Conservation (phyloP, 2,797 vertebrate species). For the Zalophus californianus region DNA sequence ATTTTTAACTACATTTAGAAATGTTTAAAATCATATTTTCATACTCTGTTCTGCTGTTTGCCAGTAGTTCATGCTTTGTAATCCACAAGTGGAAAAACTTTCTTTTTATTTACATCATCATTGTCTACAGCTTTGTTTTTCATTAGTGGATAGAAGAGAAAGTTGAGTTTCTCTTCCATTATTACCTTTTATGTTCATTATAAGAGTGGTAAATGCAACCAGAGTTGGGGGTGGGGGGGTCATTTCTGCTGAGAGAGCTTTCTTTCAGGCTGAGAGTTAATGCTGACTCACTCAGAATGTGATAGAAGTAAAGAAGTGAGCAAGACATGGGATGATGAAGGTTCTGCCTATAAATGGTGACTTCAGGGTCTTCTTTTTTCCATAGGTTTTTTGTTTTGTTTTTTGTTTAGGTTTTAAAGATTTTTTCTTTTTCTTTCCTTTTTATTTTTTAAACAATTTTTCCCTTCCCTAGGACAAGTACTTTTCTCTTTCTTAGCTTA, state of each 20-base stretch:
- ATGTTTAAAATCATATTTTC: slow-evolving; percentile 23
- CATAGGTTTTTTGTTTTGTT: background rate
- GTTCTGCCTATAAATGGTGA: background rate
- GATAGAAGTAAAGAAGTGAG: background rate
- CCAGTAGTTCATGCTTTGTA: background rate
- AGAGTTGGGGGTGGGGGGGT: background rate
- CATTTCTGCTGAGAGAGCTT: background rate
- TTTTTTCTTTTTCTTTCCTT: background rate
- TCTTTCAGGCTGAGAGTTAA: background rate
- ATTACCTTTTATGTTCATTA: background rate
- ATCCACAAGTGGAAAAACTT: background rate
- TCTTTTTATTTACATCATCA: slow-evolving; percentile 26
- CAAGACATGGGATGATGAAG: background rate
- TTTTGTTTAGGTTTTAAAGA: background rate
- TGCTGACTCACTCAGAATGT: background rate
- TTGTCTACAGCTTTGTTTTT: slow-evolving; percentile 40
- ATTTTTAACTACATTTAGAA: slow-evolving; percentile 25
- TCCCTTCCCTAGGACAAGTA: background rate
- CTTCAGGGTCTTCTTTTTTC: background rate
- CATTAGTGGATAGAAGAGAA: background rate
- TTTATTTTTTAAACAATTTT: background rate
- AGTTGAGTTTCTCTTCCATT: background rate
- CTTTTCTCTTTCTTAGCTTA: background rate
- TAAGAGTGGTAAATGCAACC: background rate
- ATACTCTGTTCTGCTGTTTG: background rate